These are phyloP conservation scores for Microplitis deprimator DNA, from an alignment of 2,888 invertebrate species.

Conservation along the genomic window DNA sequence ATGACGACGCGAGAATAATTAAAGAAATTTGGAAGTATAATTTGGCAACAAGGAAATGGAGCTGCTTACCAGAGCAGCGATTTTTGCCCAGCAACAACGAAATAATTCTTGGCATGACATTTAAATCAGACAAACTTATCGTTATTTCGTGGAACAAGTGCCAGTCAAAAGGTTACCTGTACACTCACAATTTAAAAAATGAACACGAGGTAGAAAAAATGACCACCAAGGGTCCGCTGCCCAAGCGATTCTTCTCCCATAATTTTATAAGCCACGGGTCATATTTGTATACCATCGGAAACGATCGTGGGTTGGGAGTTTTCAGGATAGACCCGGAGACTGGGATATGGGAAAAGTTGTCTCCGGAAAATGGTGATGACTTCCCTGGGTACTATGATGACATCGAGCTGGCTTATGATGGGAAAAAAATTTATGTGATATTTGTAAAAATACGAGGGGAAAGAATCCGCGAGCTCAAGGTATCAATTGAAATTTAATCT, in stretches of 20 bases:
- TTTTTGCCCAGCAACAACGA: neutral
- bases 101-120: neutral
- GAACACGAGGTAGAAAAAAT: neutral
- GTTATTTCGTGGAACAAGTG: neutral
- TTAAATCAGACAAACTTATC: neutral
- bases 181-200: neutral
- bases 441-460: neutral
- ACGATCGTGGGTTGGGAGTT: neutral
- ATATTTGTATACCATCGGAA: neutral
- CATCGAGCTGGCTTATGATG: neutral
- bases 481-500: neutral
- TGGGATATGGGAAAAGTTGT: neutral
- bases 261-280: slow-evolving; percentile 1
- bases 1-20: neutral
- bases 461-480: neutral
- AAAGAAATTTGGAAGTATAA: neutral
- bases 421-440: neutral
- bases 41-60: neutral
- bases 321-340: neutral
- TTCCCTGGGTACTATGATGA: neutral
- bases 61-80: neutral
- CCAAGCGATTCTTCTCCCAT: neutral
- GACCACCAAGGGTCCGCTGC: neutral
- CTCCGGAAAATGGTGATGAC: neutral
- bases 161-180: neutral